These are phyloP conservation scores for Syrista parreyssii DNA, from an alignment of 2,888 invertebrate species.

Conservation along the genomic window DNA sequence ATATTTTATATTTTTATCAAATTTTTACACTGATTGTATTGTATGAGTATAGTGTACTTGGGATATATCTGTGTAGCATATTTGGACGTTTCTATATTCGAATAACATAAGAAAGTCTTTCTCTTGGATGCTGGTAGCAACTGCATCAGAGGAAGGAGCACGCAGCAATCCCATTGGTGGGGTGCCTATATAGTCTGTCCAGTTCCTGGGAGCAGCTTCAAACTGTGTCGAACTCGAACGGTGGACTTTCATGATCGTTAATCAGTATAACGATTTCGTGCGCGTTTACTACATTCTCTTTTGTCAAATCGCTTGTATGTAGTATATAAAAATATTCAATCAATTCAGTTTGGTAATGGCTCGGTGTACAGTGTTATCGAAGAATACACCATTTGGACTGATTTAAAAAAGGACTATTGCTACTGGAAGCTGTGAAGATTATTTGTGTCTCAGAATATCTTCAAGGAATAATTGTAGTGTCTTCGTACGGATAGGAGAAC, in stretches of 20 bases:
- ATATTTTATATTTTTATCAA: not conserved
- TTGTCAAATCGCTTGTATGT: not conserved
- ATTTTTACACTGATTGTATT: not conserved
- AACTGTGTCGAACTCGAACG: conserved; percentile 35
- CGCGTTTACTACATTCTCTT: not conserved
- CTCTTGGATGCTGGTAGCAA: conserved; percentile 42
- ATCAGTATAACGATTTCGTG: not conserved
- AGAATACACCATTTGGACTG: not conserved
- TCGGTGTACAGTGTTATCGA: not conserved
- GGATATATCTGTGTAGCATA: not conserved
- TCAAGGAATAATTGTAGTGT: not conserved
- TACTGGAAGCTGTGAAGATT: not conserved
- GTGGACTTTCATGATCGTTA: not conserved
- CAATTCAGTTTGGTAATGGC: not conserved
- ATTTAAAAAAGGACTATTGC: not conserved
- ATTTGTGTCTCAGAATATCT: not conserved
- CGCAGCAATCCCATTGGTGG: conserved; percentile 39
- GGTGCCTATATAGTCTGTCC: conserved; percentile 58
- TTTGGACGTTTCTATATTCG: not conserved
- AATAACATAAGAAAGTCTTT: conserved; percentile 42
- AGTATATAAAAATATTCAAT: not conserved
- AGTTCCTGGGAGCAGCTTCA: conserved; percentile 51
- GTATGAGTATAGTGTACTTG: not conserved
- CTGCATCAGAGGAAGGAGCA: conserved; percentile 2
- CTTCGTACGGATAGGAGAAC: not conserved